Percentiles rank a stretch among this genome's conserved stretches.
These are phyloP conservation scores for Porites divaricata DNA, from an alignment of 92 coral and sea anemone genomes.

Conservation along the genomic window DNA sequence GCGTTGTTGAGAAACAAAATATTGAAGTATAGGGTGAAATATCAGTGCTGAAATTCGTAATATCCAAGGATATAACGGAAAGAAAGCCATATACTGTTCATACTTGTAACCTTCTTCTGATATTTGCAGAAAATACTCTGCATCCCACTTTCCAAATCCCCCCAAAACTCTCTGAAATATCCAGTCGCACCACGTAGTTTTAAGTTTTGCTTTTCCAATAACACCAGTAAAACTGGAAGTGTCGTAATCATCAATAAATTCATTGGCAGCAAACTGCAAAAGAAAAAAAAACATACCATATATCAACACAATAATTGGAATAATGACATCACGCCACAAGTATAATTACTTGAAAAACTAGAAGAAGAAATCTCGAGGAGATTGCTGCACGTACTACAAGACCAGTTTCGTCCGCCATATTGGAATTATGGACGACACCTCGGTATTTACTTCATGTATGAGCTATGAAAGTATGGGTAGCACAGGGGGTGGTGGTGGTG, in stretches of 20 bases:
- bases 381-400: conserved; percentile 43
- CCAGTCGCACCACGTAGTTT: conserved; percentile 37
- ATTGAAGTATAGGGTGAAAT: conserved; percentile 14
- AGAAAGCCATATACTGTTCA: conserved; percentile 97
- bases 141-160: conserved; percentile 93
- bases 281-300: not conserved
- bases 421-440: conserved; percentile 19
- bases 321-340: not conserved
- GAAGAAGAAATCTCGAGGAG: conserved; percentile 51
- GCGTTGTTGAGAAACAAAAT: conserved; percentile 24
- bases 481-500: too few species aligned
- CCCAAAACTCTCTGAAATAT: conserved; percentile 44
- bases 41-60: conserved; percentile 33
- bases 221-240: conserved; percentile 54
- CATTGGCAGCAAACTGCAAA: conserved; percentile 69
- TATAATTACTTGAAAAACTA: conserved; percentile 52
- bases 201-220: not conserved
- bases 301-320: too few species aligned
- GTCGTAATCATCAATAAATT: conserved; percentile 79
- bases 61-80: conserved; percentile 81
- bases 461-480: too few species aligned
- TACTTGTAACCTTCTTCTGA: conserved; percentile 85
- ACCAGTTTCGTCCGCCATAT: conserved; percentile 67
- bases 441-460: not conserved
- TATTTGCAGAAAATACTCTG: conserved; percentile 89